phyloP scores from a whole-genome alignment of 2,113 vertebrate genomes.

The Muntiacus muntjak region DNA sequence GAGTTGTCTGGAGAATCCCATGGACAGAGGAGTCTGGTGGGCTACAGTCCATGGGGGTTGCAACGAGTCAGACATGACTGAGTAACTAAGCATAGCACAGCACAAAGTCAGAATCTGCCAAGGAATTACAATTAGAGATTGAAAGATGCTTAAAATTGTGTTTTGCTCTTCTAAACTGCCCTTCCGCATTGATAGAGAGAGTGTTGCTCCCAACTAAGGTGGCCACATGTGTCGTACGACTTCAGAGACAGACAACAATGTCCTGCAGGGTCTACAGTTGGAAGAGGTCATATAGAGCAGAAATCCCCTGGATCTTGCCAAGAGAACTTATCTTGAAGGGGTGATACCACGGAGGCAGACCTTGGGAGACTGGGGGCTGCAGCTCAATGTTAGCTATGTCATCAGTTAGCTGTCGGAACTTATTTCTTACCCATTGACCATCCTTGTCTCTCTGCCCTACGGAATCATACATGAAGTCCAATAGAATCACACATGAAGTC shows the following conservation, averaged over 20 bases:
- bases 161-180: not conserved
- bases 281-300: not conserved
- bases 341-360: not conserved
- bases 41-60: not conserved
- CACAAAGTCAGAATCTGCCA: not conserved
- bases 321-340: not conserved
- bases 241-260: not conserved
- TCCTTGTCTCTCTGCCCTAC: not conserved
- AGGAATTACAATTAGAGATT: not conserved
- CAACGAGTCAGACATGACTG: not conserved
- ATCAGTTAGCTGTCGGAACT: not conserved
- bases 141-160: not conserved
- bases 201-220: not conserved
- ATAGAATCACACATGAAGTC: not conserved
- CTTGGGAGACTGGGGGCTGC: not conserved
- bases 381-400: not conserved
- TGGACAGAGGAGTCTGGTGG: not conserved
- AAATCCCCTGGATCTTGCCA: not conserved
- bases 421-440: not conserved
- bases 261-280: rapidly evolving
- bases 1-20: not conserved
- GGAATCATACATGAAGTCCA: not conserved
- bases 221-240: not conserved
- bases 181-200: not conserved
- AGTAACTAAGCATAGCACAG: not conserved